Conservation (phyloP, 2,113 vertebrate species). For the Eulemur macaco region DNA sequence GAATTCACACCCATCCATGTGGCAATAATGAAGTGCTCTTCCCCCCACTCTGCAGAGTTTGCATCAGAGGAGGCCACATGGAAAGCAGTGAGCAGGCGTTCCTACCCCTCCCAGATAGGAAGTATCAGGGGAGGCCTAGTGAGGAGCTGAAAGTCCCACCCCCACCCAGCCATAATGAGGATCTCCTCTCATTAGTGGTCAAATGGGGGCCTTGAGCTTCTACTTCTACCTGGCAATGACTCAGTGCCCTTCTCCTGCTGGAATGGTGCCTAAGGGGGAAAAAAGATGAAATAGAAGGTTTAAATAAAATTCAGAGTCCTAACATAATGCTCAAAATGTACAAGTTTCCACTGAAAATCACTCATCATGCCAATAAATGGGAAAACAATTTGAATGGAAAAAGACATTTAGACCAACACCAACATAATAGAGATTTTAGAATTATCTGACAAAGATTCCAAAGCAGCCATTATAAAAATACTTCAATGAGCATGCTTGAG, state of each 20-base stretch:
- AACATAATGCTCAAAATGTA: neutral
- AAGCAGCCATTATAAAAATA: neutral
- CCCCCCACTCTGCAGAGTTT: neutral
- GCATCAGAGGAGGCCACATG: neutral
- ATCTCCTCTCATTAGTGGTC: neutral
- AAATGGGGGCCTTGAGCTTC: neutral
- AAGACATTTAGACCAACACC: neutral
- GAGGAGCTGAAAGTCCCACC: neutral
- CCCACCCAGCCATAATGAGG: neutral
- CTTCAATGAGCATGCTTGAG: neutral
- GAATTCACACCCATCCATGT: neutral
- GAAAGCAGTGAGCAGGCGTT: neutral
- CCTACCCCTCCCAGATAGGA: neutral
- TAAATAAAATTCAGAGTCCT: neutral
- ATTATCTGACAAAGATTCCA: neutral
- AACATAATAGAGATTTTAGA: neutral
- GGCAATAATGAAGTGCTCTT: neutral
- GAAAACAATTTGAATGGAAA: neutral
- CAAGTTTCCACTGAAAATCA: neutral
- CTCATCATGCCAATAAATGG: neutral
- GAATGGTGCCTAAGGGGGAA: neutral
- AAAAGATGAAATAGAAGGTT: neutral
- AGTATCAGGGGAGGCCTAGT: neutral
- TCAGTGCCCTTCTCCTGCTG: neutral
- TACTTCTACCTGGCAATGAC: neutral